These are phyloP conservation scores for Bothrops jararaca DNA, from an alignment of 2,113 vertebrate genomes.

Conservation along the genomic window DNA sequence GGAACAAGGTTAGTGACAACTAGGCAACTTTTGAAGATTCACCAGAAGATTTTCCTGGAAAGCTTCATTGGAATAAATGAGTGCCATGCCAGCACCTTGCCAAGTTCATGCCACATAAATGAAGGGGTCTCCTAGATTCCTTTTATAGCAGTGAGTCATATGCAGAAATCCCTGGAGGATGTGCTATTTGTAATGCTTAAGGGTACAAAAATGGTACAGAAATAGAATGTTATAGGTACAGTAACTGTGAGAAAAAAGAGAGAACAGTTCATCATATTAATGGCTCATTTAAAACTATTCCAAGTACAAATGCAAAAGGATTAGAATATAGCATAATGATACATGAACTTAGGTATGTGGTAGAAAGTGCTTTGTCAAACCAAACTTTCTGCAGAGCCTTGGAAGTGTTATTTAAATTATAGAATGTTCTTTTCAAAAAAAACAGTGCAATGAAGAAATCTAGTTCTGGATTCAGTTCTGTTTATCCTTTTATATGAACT, in stretches of 20 bases:
- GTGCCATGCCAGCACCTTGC: too few relatives aligned
- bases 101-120: background rate
- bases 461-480: background rate
- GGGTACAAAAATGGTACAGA: background rate
- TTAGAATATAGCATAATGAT: background rate
- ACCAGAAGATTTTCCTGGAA: background rate
- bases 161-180: background rate
- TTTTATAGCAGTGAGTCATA: background rate
- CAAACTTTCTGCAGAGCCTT: background rate
- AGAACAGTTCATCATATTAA: background rate
- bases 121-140: background rate
- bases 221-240: background rate
- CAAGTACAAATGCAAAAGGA: background rate
- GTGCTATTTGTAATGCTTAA: background rate
- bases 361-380: background rate
- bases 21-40: background rate
- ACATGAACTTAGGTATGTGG: background rate
- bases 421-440: background rate
- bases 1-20: conserved; percentile 83
- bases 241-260: background rate
- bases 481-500: background rate
- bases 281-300: background rate
- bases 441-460: background rate
- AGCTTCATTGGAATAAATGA: background rate
- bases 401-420: background rate